Conservation (phyloP, 2,888 invertebrate genomes). For the Endomychus coccineus region DNA sequence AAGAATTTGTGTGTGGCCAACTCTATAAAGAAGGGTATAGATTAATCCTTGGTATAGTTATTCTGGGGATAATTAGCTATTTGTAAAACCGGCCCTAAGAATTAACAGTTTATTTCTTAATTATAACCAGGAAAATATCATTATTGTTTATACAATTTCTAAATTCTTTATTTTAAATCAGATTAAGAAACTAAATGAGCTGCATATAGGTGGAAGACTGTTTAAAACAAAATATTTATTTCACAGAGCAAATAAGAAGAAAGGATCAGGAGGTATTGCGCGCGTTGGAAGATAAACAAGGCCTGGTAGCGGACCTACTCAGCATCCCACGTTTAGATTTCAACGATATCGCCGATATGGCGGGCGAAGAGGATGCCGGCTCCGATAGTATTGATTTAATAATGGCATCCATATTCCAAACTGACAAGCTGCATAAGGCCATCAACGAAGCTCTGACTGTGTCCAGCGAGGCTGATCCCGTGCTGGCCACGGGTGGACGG, state of each 20-base stretch:
- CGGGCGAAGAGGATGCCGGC: conserved; percentile 49
- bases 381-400: conserved; percentile 50
- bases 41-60: too few species aligned
- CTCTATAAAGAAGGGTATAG: too few species aligned
- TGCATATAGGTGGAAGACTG: too few species aligned
- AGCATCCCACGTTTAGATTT: conserved; percentile 66
- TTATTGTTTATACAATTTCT: too few species aligned
- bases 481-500: conserved; percentile 45
- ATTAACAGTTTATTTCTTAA: too few species aligned
- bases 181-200: too few species aligned
- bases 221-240: too few species aligned
- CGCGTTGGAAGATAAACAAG: conserved; percentile 64
- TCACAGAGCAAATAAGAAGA: conserved; percentile 62
- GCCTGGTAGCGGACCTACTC: conserved; percentile 67
- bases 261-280: conserved; percentile 64
- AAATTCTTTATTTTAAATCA: too few species aligned
- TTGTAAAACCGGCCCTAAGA: too few species aligned
- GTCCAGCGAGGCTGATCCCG: conserved; percentile 48
- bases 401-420: conserved; percentile 60
- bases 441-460: conserved; percentile 52
- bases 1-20: too few species aligned
- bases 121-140: too few species aligned
- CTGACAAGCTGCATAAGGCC: conserved; percentile 13
- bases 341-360: conserved; percentile 60
- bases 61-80: too few species aligned